Conservation (phyloP, 2,888 invertebrate genomes). For the Microctonus hyperodae region DNA sequence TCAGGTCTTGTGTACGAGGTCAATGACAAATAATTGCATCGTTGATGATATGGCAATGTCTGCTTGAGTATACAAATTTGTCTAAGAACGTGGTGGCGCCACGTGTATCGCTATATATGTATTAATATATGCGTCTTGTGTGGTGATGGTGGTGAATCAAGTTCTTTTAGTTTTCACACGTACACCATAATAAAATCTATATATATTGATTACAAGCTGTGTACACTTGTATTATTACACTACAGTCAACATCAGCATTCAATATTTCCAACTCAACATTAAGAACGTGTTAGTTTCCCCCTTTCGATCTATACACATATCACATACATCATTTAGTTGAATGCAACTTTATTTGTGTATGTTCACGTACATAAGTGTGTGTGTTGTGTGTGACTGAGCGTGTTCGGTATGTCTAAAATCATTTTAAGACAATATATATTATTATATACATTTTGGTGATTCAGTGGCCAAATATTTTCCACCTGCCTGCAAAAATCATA, state of each 20-base stretch:
- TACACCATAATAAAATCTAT: background rate
- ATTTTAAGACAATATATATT: conserved; percentile 7
- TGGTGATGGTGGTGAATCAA: no score
- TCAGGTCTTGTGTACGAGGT: background rate
- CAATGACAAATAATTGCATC: background rate
- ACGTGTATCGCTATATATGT: background rate
- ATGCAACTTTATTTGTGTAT: background rate
- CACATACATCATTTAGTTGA: background rate
- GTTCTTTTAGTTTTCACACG: background rate
- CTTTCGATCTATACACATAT: background rate
- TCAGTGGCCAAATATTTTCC: conserved; percentile 12
- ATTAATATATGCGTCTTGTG: no score
- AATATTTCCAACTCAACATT: background rate
- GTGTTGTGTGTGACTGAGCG: background rate
- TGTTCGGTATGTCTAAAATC: conserved; percentile 8
- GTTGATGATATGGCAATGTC: background rate
- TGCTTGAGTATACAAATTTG: background rate
- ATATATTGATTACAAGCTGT: background rate
- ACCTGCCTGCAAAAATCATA: background rate
- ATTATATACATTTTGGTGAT: conserved; percentile 8
- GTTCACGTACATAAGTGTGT: background rate
- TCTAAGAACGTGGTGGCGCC: conserved; percentile 4
- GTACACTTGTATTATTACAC: background rate
- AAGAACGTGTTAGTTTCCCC: background rate
- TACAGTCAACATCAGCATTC: background rate